Percentiles rank a stretch among this genome's conserved stretches.
These are phyloP conservation scores for Diadromus collaris DNA, from an alignment of 2,888 invertebrate genomes.

Conservation along the genomic window DNA sequence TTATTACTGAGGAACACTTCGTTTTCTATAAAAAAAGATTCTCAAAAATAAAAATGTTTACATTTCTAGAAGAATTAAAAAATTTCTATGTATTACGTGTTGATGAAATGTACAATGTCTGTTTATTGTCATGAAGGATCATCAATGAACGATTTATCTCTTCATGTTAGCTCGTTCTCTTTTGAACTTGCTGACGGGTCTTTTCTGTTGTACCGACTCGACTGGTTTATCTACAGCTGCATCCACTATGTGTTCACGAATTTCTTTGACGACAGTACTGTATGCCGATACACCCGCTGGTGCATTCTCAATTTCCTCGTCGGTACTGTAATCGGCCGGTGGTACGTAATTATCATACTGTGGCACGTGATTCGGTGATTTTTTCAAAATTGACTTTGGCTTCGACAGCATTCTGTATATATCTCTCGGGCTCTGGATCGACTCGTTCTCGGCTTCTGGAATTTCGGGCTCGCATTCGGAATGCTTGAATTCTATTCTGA, in stretches of 20 bases:
- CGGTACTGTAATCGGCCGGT: constrained; percentile 57
- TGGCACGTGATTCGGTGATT: constrained; percentile 65
- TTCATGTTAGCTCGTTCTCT: constrained; percentile 68
- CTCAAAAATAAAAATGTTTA: background rate
- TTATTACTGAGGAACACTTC: background rate
- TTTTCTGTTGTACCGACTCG: constrained; percentile 54
- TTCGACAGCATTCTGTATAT: constrained; percentile 71
- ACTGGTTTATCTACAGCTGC: constrained; percentile 11
- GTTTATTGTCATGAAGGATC: background rate
- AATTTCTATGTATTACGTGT: constrained; percentile 22
- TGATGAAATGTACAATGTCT: background rate
- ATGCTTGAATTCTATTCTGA: constrained; percentile 73
- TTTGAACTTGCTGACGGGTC: constrained; percentile 73
- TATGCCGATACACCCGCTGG: constrained; percentile 64
- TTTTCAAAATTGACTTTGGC: constrained; percentile 76
- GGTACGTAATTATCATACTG: constrained; percentile 26
- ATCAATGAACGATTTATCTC: constrained; percentile 48
- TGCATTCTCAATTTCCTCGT: constrained; percentile 62
- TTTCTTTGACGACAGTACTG: constrained; percentile 69
- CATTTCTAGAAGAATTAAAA: constrained; percentile 14
- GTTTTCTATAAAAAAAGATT: background rate
- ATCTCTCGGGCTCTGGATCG: constrained; percentile 71
- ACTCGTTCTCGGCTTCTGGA: constrained; percentile 39
- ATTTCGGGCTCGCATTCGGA: constrained; percentile 61
- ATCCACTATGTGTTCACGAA: constrained; percentile 67